Conservation (phyloP, 2,888 invertebrate genomes). For the Bruchidius siliquastri region DNA sequence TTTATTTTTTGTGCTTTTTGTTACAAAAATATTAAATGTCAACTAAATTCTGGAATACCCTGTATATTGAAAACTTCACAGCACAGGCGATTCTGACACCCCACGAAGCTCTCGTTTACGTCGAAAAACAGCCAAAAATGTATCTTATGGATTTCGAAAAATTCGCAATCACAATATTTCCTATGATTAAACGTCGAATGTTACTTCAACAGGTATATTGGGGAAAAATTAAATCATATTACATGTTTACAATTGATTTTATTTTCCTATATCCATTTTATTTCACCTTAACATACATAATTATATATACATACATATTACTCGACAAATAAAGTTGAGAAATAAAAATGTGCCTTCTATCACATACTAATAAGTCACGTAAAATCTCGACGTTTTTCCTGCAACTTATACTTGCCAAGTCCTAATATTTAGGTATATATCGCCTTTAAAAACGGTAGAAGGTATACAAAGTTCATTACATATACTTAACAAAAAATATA, state of each 20-base stretch:
- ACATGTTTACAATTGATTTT: background rate
- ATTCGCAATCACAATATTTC: too few species aligned
- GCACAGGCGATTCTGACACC: too few species aligned
- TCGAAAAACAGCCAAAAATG: too few species aligned
- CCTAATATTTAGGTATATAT: background rate
- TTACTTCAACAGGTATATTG: too few species aligned
- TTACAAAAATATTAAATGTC: too few species aligned
- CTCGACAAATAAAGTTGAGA: background rate
- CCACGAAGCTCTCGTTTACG: too few species aligned
- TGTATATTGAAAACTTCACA: too few species aligned
- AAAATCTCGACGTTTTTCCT: background rate
- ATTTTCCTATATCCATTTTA: background rate
- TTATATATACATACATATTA: background rate
- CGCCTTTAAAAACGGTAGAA: slow-evolving; percentile 7
- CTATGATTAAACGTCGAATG: too few species aligned
- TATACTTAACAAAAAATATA: background rate
- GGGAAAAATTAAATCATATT: background rate
- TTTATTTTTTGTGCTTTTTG: too few species aligned
- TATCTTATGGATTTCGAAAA: too few species aligned
- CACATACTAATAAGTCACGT: background rate
- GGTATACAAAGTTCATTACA: background rate
- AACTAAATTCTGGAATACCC: too few species aligned
- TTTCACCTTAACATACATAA: background rate
- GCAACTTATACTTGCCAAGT: background rate
- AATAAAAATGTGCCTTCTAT: background rate